These are phyloP conservation scores for Passerina amoena DNA, from an alignment of 2,113 vertebrate genomes.

Conservation along the genomic window DNA sequence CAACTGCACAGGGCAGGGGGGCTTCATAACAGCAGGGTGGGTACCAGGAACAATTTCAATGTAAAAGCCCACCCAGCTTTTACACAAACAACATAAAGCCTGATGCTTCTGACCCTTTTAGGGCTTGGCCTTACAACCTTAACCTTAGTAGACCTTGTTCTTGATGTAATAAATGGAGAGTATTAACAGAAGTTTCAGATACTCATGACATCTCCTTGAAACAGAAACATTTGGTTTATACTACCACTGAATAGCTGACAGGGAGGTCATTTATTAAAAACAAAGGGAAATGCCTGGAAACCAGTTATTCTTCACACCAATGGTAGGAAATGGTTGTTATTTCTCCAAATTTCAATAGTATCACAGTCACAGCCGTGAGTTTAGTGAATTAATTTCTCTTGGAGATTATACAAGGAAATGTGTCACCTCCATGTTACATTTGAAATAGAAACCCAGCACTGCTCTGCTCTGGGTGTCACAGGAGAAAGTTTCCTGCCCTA, in stretches of 20 bases:
- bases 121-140: not conserved
- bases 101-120: not conserved
- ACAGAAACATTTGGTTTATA: slow-evolving; percentile 17
- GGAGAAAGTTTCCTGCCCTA: not conserved
- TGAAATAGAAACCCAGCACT: not conserved
- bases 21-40: not conserved
- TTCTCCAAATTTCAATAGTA: not conserved
- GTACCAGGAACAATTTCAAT: not conserved
- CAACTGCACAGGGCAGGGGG: not conserved
- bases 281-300: not conserved
- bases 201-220: not conserved
- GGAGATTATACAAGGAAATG: not conserved
- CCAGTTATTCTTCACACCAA: not conserved
- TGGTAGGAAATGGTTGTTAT: not conserved
- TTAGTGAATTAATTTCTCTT: not conserved
- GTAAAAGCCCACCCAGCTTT: not conserved
- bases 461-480: not conserved
- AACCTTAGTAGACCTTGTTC: not conserved
- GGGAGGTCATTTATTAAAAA: not conserved
- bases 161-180: not conserved
- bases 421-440: not conserved
- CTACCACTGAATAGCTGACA: not conserved
- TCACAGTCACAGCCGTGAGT: not conserved
- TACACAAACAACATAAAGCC: not conserved
- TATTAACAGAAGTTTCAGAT: not conserved